Evolutionary conservation across 1,140 invertebrate genomes (phyloP).

Genomic region (Cepaea nemoralis): DNA sequence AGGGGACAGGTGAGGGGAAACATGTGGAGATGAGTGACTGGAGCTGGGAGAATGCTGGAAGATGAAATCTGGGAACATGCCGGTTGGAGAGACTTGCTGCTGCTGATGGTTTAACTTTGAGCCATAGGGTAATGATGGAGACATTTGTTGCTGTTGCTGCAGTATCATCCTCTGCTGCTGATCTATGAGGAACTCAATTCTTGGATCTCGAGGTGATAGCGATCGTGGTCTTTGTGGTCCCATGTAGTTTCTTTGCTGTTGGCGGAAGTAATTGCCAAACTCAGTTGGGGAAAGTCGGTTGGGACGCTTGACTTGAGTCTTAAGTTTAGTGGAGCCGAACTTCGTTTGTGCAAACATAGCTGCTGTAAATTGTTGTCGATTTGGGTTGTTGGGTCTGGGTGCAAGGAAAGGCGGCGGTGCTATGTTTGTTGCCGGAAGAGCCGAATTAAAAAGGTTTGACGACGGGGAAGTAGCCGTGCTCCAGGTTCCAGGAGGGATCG

Average conservation of each 20-base stretch:
- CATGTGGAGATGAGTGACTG: constrained; percentile 19
- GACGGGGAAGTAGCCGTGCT: constrained; percentile 63
- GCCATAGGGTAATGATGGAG: constrained; percentile 55
- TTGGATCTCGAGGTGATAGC: constrained; percentile 75
- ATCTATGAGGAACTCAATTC: constrained; percentile 74
- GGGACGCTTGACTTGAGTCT: constrained; percentile 93
- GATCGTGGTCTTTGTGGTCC: constrained; percentile 76
- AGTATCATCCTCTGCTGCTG: constrained; percentile 75
- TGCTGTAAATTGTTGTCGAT: constrained; percentile 84
- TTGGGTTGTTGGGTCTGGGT: constrained; percentile 51
- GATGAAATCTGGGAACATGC: constrained; percentile 49
- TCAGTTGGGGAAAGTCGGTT: constrained; percentile 94
- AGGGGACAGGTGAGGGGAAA: constrained; percentile 40
- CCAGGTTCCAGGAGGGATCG: constrained; percentile 57
- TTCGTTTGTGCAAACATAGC: constrained; percentile 98
- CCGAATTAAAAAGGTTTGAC: constrained; percentile 57
- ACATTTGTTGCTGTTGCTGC: constrained; percentile 54
- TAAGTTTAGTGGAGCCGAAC: constrained; percentile 98
- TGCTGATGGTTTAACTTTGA: constrained; percentile 49
- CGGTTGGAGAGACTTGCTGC: constrained; percentile 50
- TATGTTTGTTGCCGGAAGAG: constrained; percentile 32
- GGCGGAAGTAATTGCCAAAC: constrained; percentile 68
- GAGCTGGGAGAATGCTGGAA: constrained; percentile 35
- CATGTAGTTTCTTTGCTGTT: constrained; percentile 73
- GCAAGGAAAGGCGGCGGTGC: constrained; percentile 29